Percentiles rank a stretch among this genome's conserved stretches.
These are phyloP conservation scores for Urosaurus nigricauda DNA, from an alignment of 2,797 vertebrate genomes.

Conservation along the genomic window DNA sequence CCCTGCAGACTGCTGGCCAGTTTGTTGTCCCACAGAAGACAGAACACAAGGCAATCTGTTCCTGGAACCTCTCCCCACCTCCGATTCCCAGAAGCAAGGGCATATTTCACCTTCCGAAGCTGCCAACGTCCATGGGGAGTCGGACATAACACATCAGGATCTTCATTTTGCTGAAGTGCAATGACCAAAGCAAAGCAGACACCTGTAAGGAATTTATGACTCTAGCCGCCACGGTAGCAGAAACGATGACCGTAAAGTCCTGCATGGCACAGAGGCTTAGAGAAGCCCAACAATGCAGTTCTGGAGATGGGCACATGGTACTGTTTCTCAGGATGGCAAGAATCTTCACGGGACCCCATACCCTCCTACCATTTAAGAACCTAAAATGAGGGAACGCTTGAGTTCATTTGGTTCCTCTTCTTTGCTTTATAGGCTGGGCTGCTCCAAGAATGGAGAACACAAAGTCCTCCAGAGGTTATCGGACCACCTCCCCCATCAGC, in stretches of 20 bases:
- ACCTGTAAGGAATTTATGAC: conserved; percentile 71
- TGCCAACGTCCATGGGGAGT: conserved; percentile 68
- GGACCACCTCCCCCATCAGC: too few relatives aligned
- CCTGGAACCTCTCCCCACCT: conserved; percentile 60
- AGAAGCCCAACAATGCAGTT: conserved; percentile 17
- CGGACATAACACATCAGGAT: conserved; percentile 69
- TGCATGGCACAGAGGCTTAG: conserved; percentile 55
- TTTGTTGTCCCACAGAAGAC: conserved; percentile 30
- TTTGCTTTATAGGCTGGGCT: neutral
- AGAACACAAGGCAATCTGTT: conserved; percentile 55
- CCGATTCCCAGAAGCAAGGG: conserved; percentile 69
- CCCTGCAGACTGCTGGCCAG: neutral
- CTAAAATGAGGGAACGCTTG: neutral
- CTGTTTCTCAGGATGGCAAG: neutral
- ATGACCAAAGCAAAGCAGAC: conserved; percentile 66
- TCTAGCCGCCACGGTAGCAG: conserved; percentile 72
- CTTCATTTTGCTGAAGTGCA: conserved; percentile 69
- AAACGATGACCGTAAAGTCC: conserved; percentile 61
- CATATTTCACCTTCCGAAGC: conserved; percentile 72
- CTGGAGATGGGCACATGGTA: conserved; percentile 30
- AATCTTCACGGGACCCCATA: accelerated
- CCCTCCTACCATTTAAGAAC: neutral
- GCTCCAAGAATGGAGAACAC: neutral
- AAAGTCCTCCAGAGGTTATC: too few relatives aligned
- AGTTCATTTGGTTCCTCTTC: neutral